A percentile compares a stretch with the other conserved stretches of the same genome.
Evolutionary conservation across 53 echinoderm and acorn worm species (phyloP).

Genomic region (Antedon mediterranea): DNA sequence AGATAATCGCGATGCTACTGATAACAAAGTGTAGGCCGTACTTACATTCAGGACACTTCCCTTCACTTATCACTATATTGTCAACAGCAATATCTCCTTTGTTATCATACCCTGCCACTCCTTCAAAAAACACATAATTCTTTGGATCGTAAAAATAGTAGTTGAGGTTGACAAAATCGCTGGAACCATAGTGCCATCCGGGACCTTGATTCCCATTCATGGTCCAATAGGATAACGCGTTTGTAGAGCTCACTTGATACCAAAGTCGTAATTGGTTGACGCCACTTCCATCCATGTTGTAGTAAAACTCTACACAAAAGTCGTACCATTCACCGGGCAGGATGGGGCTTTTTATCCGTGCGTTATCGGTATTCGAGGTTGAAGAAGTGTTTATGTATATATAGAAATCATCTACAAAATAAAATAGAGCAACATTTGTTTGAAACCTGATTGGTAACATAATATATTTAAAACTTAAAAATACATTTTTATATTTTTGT

Average conservation of each 20-base stretch:
- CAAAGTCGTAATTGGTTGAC: background rate
- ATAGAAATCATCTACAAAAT: background rate
- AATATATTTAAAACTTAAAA: no score
- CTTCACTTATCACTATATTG: background rate
- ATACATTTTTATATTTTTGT: no score
- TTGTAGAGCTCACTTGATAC: background rate
- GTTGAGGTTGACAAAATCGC: background rate
- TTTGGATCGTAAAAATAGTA: background rate
- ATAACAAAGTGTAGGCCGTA: no score
- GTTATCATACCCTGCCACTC: background rate
- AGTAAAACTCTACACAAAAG: background rate
- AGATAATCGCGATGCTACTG: no score
- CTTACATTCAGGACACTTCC: background rate
- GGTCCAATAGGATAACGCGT: background rate
- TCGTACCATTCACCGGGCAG: background rate
- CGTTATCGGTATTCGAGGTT: background rate
- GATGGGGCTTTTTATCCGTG: background rate
- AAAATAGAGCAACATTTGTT: background rate
- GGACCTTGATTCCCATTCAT: background rate
- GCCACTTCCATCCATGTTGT: background rate
- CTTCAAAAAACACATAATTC: background rate
- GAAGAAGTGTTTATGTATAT: background rate
- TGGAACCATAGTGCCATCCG: background rate
- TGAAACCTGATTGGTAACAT: no score
- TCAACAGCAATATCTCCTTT: background rate